phyloP scores from a whole-genome alignment of 2,888 invertebrate genomes.

The Margaritifera margaritifera region DNA sequence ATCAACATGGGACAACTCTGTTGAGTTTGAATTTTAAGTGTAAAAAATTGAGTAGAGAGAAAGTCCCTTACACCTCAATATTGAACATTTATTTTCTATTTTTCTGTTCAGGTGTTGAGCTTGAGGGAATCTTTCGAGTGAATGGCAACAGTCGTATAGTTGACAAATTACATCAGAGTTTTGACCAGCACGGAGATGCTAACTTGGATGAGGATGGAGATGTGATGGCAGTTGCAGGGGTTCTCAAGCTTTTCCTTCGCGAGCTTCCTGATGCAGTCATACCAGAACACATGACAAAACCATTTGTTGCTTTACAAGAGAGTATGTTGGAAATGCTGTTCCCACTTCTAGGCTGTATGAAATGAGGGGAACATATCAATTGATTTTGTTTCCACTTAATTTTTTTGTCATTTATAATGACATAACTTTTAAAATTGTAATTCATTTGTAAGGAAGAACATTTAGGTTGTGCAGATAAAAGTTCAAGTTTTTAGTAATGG shows the following conservation, averaged over 20 bases:
- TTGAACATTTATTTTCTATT: not conserved
- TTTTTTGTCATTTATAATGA: not conserved
- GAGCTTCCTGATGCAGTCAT: constrained; percentile 75
- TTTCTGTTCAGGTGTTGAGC: constrained; percentile 70
- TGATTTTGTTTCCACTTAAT: no score
- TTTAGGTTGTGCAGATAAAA: no score
- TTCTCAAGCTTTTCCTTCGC: constrained; percentile 77
- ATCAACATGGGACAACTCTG: no score
- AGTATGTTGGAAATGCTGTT: constrained; percentile 43
- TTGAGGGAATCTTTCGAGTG: constrained; percentile 76
- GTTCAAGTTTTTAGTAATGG: no score
- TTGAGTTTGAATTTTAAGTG: no score
- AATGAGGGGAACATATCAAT: no score
- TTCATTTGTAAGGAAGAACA: no score
- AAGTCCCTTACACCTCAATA: no score
- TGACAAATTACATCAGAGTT: constrained; percentile 75
- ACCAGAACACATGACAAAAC: constrained; percentile 70
- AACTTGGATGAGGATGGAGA: constrained; percentile 75
- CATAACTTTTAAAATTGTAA: not conserved
- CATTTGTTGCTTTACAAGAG: constrained; percentile 70
- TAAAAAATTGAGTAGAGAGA: no score
- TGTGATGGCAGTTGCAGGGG: constrained; percentile 76
- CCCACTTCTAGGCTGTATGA: not conserved
- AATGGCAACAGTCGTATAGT: constrained; percentile 76
- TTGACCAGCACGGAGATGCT: constrained; percentile 77